Base-by-base conservation (phyloP, 2,797 vertebrate genomes). In the Xiphophorus birchmanni region DNA sequence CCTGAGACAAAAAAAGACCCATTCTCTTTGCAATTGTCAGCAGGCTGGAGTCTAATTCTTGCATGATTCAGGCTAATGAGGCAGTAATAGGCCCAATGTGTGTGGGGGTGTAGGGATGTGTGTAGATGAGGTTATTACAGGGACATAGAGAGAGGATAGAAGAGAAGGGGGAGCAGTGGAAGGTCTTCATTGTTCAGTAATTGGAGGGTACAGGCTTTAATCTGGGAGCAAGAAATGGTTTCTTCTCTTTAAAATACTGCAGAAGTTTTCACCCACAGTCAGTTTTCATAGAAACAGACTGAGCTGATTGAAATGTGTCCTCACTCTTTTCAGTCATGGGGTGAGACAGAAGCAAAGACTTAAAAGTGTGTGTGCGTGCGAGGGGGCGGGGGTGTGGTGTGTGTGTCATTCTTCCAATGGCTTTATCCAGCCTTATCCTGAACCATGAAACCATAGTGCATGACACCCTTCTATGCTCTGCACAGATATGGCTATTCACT, bases 41-140 rank as follows among this genome's bases (percentile, higher is more conserved):
- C 94, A 91, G 96, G 96, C 96, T 96, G 96, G 96, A 97, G 97
- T 98, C 96, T 98, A 99, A 99, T 99, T 98, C 96, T 94, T 94
- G 96, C 97, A 97, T 98, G 97, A 99, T 98, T 97, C 96, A 95
- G 96, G 96, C 97, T 99, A 99, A 99, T 98, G 98, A 98, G 97
- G 96, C 75, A 40, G 89, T 93, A 93, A 95, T 95, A 90, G 90
- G 86, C 96, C 95, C 95, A 96, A 96, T 97, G 97, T 96, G 97
- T 97, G 97, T 97, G 97, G 96, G 97, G 97, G 97, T 97, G 76
- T 96, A 97, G 96, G 96, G 96, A 97, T 96, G 97, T 75, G 65
- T 67, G 65, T 97, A 97, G 94, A 97, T 96, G 97, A 97, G 85
- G 97, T 98, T 97, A 98, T 99, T 98, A 97, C 90, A 90, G 86